Percentiles rank a stretch among this genome's conserved stretches.
These are phyloP conservation scores for Aurelia coerulea DNA, from an alignment of 30 jellyfish, hydroid and myxozoan genomes.

Conservation along the genomic window DNA sequence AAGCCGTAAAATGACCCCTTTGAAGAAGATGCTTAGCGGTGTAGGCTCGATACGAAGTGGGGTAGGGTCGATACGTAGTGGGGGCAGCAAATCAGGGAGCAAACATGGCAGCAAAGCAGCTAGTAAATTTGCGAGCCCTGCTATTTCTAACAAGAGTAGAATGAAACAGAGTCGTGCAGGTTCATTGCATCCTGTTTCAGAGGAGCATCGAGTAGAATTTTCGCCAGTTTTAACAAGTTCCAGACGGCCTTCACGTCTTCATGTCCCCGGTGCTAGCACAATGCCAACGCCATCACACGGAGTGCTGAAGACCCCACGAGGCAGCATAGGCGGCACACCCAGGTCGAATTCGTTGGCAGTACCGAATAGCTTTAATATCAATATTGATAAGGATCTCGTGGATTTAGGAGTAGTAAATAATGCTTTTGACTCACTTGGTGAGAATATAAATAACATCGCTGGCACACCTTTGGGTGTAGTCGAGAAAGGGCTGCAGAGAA, in stretches of 20 bases:
- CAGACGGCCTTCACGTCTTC: slow-evolving; percentile 19
- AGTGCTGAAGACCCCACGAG: slow-evolving; percentile 22
- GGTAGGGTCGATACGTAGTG: slow-evolving; percentile 46
- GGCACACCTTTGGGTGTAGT: neutral
- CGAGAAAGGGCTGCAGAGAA: neutral
- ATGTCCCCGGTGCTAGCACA: neutral
- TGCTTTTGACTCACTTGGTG: neutral
- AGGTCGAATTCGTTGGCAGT: neutral
- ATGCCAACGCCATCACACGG: slow-evolving; percentile 30
- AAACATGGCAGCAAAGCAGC: slow-evolving; percentile 27
- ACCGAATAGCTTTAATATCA: neutral
- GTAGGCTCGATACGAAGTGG: slow-evolving; percentile 50
- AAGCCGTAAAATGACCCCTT: slow-evolving; percentile 52
- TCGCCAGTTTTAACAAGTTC: neutral
- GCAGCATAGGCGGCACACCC: slow-evolving; percentile 8
- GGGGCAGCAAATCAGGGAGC: slow-evolving; percentile 23
- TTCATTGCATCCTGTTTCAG: slow-evolving; percentile 1
- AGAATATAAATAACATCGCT: neutral
- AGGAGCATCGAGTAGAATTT: neutral
- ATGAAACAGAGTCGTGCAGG: neutral
- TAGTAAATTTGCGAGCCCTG: slow-evolving; percentile 6
- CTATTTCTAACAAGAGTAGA: neutral
- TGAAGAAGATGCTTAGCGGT: slow-evolving; percentile 23
- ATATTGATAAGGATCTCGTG: too few species aligned
- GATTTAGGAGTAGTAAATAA: neutral